These are phyloP conservation scores for Corticium candelabrum DNA, from an alignment of 37 sponge, comb jelly and placozoan species.

Conservation along the genomic window DNA sequence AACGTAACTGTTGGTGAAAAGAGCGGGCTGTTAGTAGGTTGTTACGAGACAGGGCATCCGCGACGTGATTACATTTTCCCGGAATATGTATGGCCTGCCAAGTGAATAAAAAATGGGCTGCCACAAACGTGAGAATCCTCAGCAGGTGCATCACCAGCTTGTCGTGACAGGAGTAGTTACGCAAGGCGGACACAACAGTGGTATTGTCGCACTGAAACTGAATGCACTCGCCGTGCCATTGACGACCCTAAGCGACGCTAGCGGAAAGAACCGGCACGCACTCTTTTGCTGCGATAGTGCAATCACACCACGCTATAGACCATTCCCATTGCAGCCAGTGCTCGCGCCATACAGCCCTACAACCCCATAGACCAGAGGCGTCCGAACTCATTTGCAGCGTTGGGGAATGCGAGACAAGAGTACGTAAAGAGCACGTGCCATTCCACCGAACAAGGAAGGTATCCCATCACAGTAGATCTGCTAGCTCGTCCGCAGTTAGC, in stretches of 20 bases:
- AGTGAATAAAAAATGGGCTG: conserved; percentile 12
- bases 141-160: conserved; percentile 33
- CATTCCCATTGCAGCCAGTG: conserved; percentile 34
- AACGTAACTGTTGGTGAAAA: conserved; percentile 8
- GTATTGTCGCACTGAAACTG: conserved; percentile 22
- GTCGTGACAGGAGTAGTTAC: conserved; percentile 9
- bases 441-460: not conserved
- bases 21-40: not conserved
- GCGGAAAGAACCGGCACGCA: conserved; percentile 31
- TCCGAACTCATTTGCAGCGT: conserved; percentile 9
- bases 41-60: conserved; percentile 40
- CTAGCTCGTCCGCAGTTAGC: not conserved
- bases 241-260: conserved; percentile 30
- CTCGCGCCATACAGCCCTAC: conserved; percentile 16
- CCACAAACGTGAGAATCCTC: conserved; percentile 28
- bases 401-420: conserved; percentile 9
- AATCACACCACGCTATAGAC: not conserved
- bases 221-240: conserved; percentile 24
- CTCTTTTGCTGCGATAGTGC: conserved; percentile 42
- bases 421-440: conserved; percentile 6
- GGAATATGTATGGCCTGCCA: conserved; percentile 20
- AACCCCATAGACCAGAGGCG: conserved; percentile 32
- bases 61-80: conserved; percentile 13
- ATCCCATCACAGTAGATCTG: conserved; percentile 16
- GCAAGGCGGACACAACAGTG: conserved; percentile 27